Conservation (phyloP, 2,113 vertebrate species). For the Nibea albiflora region DNA sequence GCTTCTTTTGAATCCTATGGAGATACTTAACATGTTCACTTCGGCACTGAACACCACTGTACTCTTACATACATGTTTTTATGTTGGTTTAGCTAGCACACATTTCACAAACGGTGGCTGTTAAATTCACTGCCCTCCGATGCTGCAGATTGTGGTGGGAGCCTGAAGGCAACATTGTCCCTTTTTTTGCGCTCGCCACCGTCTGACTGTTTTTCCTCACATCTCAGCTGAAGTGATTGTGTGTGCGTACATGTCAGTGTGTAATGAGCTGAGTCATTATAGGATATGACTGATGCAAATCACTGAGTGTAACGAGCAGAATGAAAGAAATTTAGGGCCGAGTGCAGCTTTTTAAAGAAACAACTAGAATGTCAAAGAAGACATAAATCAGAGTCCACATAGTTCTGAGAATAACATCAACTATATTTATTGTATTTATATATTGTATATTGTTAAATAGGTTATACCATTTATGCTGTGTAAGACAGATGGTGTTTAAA, state of each 20-base stretch:
- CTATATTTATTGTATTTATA: background rate
- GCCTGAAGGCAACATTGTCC: slow-evolving; percentile 13
- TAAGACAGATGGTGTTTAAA: background rate
- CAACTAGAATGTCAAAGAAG: background rate
- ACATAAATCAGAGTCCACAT: too few species aligned
- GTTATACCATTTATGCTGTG: too few species aligned
- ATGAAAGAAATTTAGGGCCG: background rate
- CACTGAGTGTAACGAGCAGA: background rate
- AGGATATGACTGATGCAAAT: background rate
- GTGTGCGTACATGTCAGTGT: background rate
- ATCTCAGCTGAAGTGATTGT: background rate
- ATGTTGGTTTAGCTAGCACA: background rate
- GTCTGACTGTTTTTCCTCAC: background rate
- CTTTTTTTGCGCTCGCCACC: slow-evolving; percentile 49
- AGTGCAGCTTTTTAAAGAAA: slow-evolving; percentile 10
- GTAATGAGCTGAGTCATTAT: slow-evolving; percentile 4
- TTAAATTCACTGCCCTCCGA: rapidly evolving
- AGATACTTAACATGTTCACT: background rate
- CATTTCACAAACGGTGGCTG: background rate
- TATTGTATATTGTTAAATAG: background rate
- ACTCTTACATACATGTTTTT: background rate
- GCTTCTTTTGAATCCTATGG: background rate
- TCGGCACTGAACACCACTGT: background rate
- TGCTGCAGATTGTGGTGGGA: background rate
- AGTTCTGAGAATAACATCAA: background rate